A percentile compares a stretch with the other conserved stretches of the same genome.
Conservation (phyloP, 2,797 vertebrate genomes). For the Acropternis orthonyx region DNA sequence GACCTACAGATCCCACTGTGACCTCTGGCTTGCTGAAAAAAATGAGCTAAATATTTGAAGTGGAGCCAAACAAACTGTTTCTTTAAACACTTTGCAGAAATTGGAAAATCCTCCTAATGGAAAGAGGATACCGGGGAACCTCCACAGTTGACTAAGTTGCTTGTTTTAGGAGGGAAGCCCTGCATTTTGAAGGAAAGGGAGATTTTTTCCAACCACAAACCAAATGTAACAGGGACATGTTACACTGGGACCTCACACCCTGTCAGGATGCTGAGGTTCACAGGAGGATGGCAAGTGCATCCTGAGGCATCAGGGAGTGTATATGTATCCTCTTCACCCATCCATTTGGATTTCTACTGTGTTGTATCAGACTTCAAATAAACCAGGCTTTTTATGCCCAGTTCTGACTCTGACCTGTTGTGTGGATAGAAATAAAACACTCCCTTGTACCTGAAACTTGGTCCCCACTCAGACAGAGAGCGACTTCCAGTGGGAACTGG, state of each 20-base stretch:
- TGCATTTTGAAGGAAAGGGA: constrained; percentile 23
- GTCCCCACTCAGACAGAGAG: not conserved
- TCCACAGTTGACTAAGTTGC: not conserved
- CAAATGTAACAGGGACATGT: constrained; percentile 17
- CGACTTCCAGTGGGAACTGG: not conserved
- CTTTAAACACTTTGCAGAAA: constrained; percentile 65
- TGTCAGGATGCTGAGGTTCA: not conserved
- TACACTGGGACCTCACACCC: not conserved
- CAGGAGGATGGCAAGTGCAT: not conserved
- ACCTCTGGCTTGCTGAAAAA: constrained; percentile 56
- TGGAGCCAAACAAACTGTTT: constrained; percentile 69
- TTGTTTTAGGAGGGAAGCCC: constrained; percentile 42
- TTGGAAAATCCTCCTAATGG: not conserved
- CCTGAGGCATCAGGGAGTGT: not conserved
- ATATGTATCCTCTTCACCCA: rapidly evolving
- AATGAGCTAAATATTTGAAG: constrained; percentile 69
- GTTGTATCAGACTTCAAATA: not conserved
- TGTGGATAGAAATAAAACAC: not conserved
- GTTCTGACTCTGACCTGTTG: not conserved
- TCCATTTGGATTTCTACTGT: not conserved
- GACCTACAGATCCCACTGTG: constrained; percentile 39
- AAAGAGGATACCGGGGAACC: not conserved
- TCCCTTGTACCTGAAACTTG: not conserved
- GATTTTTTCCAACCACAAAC: constrained; percentile 30
- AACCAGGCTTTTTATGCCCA: not conserved